A percentile compares a stretch with the other conserved stretches of the same genome.
These are phyloP conservation scores for Hypotaenidia philippensis DNA, from an alignment of 2,797 vertebrate genomes.

Conservation along the genomic window DNA sequence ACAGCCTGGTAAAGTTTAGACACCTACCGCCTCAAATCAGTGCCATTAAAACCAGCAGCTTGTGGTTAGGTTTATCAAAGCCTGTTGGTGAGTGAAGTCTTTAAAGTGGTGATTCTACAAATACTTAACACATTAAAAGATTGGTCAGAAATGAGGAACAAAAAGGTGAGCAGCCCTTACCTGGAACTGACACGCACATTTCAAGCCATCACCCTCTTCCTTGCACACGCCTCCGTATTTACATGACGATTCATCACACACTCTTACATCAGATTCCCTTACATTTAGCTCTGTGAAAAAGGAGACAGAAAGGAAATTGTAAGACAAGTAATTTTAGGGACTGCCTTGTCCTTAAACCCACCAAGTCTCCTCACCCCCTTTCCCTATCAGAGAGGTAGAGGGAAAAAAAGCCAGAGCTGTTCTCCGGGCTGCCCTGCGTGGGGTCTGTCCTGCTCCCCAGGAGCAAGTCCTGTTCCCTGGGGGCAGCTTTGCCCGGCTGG, in stretches of 20 bases:
- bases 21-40: too few species aligned
- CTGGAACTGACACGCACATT: constrained; percentile 95
- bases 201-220: constrained; percentile 90
- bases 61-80: background rate
- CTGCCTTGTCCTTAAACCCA: background rate
- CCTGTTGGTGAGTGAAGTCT: background rate
- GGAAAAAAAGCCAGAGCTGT: background rate
- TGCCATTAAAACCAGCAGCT: background rate
- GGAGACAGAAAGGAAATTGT: background rate
- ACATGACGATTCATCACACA: constrained; percentile 92
- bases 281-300: constrained; percentile 87
- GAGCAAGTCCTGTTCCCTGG: background rate
- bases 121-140: background rate
- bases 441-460: background rate
- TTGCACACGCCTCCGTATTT: constrained; percentile 92
- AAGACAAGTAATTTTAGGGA: background rate
- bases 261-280: constrained; percentile 88
- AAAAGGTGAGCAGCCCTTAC: constrained; percentile 78
- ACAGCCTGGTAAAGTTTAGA: background rate
- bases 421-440: background rate
- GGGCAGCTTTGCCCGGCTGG: background rate
- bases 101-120: background rate
- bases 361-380: background rate
- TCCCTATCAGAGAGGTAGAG: background rate
- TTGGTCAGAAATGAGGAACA: background rate